Evolutionary conservation across 1,140 invertebrate species (phyloP).

Genomic region (Monomorium pharaonis): DNA sequence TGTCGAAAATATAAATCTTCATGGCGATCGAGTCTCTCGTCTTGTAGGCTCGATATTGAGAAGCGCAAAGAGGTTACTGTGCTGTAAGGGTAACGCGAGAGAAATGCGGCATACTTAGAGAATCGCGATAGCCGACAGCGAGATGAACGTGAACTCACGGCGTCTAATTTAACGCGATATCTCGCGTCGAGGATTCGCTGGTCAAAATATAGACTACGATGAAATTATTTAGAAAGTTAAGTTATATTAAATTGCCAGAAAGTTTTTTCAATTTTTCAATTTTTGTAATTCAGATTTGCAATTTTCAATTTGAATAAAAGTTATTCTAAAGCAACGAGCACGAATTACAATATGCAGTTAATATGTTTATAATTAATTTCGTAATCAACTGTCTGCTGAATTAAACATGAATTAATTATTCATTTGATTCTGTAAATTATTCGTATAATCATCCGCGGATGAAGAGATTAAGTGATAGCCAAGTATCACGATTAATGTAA

Average conservation of each 20-base stretch:
- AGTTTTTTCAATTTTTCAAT: not conserved
- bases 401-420: not conserved
- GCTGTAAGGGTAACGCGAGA: constrained; percentile 50
- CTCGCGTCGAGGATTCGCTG: not conserved
- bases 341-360: not conserved
- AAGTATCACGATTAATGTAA: not conserved
- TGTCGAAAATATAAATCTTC: not conserved
- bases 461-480: not conserved
- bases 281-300: not conserved
- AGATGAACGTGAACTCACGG: constrained; percentile 17
- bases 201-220: not conserved
- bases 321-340: not conserved
- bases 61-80: constrained; percentile 51
- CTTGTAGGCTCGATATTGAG: not conserved
- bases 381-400: not conserved
- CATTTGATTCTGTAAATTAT: not conserved
- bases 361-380: not conserved
- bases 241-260: not conserved
- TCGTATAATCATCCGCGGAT: not conserved
- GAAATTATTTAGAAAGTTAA: not conserved
- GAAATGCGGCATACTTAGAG: constrained; percentile 60
- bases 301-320: not conserved
- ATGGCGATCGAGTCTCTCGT: not conserved
- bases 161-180: constrained; percentile 20
- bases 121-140: constrained; percentile 29